Base-by-base conservation (phyloP, 2,113 vertebrate genomes). In the Channa argus region DNA sequence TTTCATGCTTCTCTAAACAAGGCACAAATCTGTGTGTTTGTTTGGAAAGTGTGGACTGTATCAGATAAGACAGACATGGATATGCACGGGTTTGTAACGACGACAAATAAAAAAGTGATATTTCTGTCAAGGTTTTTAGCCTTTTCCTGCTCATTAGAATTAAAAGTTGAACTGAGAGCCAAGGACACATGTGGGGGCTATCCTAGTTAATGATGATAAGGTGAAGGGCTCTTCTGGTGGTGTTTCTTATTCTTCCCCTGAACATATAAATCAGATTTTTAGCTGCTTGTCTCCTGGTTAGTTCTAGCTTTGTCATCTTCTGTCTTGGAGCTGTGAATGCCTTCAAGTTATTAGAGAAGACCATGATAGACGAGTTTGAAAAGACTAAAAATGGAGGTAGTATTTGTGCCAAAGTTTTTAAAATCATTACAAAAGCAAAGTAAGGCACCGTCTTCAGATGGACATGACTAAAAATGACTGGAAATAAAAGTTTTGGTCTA, bases 1-100 rank as follows among this genome's bases (percentile, higher is more conserved):
- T 79, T 77, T 60, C 58, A 63, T 37, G 37, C 47, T 44, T 74
- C 46, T 74, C 71, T 62, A 34, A 77, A 62, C 71, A 54, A 15
- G 37, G 15, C 11, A 39, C 36, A 47, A 3, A 63, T 77, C 77
- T 0, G 14, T 24, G 24, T 24, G 2, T 47, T 2, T 45, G 0
- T 38, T 24, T 24, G 24, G 24, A 1, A 24, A 39, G 0, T 38
- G 3, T 79, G 45, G 58, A 39, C 24, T 24, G 24, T 24, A 24
- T 24, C 65, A 62, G 63, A 64, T 10, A 66, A 51, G 51, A 33
- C 33, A 46, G 6, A 36, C 14, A 36, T 9, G n/a, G 33, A 50
- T 0, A 2, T 54, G 14, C 12, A 36, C 11, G n/a, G 51, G 43
- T 60, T 81, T 5, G 1, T 45, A 59, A 71, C 8, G 54, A 61